These are phyloP conservation scores for Crotalus viridis DNA, from an alignment of 2,113 vertebrate genomes.

Conservation along the genomic window DNA sequence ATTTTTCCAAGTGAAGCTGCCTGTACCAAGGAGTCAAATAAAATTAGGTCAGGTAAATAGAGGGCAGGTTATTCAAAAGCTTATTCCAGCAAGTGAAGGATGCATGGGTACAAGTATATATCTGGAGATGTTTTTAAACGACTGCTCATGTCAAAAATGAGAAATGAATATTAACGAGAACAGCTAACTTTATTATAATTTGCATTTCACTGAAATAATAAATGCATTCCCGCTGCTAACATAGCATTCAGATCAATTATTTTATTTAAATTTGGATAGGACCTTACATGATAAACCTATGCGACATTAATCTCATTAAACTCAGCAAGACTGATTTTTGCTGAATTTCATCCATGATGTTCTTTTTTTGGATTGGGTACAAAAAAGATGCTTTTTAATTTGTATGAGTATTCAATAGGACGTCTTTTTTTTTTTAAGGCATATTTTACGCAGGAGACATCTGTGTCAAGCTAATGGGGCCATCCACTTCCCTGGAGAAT, in stretches of 20 bases:
- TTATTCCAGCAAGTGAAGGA: not conserved
- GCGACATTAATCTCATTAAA: not conserved
- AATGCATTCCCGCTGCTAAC: not conserved
- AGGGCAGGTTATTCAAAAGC: not conserved
- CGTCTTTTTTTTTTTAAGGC: not conserved
- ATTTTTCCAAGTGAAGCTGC: not conserved
- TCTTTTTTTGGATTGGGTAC: not conserved
- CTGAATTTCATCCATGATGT: not conserved
- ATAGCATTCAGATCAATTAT: not conserved
- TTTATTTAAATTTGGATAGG: not conserved
- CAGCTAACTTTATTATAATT: not conserved
- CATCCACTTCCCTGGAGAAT: not conserved
- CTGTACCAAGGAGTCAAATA: not conserved
- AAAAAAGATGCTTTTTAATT: not conserved
- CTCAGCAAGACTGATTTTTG: not conserved
- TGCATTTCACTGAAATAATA: not conserved
- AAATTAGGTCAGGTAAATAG: not conserved
- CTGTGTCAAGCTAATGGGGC: conserved; percentile 10
- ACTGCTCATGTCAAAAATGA: not conserved
- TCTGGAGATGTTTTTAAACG: not conserved
- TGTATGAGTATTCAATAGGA: not conserved
- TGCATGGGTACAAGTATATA: not conserved
- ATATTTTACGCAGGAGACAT: not conserved
- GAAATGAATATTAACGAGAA: not conserved
- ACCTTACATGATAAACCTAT: not conserved